Percentiles rank a stretch among this genome's conserved stretches.
Conservation (phyloP, 2,113 vertebrate species). For the Erinaceus europaeus region DNA sequence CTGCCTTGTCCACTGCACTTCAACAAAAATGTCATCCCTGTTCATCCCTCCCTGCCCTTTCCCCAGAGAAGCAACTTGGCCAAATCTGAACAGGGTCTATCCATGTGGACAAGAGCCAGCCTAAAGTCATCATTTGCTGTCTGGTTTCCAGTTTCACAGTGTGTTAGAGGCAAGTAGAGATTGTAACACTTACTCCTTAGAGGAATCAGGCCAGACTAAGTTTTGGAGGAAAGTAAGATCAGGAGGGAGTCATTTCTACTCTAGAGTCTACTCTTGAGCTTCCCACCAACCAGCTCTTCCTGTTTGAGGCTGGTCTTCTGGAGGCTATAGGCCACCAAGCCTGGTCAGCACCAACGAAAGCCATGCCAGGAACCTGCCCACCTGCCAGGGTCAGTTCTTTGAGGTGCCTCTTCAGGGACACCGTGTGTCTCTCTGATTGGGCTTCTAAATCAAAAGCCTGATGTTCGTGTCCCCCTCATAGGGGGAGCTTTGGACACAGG, state of each 20-base stretch:
- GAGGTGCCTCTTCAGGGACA: constrained; percentile 76
- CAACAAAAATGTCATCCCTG: background rate
- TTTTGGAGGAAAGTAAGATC: background rate
- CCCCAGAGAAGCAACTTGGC: background rate
- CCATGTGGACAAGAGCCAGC: background rate
- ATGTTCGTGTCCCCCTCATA: constrained; percentile 75
- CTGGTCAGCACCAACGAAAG: constrained; percentile 3
- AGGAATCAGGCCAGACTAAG: background rate
- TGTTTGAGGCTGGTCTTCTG: background rate
- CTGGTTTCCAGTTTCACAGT: background rate
- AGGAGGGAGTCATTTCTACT: background rate
- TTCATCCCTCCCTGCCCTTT: background rate
- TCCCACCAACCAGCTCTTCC: background rate
- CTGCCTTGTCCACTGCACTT: background rate
- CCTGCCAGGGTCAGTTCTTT: constrained; percentile 53
- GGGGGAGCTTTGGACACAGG: constrained; percentile 76
- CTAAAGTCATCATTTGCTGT: background rate
- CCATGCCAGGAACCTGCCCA: constrained; percentile 55
- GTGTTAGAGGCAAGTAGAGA: background rate
- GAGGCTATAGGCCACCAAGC: background rate
- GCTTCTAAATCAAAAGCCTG: constrained; percentile 74
- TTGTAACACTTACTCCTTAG: background rate
- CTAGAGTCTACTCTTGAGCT: background rate
- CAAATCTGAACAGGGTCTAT: background rate
- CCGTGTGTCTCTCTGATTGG: constrained; percentile 74